Base-by-base conservation (phyloP, 2,113 vertebrate species). In the Sminthopsis crassicaudata region DNA sequence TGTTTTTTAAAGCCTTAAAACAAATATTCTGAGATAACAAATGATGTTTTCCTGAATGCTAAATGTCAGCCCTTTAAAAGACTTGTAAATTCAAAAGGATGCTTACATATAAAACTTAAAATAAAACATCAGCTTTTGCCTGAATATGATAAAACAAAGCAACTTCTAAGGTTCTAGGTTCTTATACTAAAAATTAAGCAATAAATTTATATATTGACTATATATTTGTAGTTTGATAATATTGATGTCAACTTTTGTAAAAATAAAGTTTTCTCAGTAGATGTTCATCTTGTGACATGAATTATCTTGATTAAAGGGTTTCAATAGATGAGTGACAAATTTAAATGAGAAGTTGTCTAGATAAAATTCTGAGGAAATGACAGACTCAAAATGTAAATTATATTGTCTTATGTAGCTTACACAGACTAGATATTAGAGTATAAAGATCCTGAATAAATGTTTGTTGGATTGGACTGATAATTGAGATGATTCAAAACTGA, bases 1-100 rank as follows among this genome's bases (percentile, higher is more conserved):
- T 94, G 67, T 91, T 97, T 54, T 92, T 48, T 92, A 8, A 76
- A 52, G 92, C 96, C 94, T 94, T 46, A 89, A 84, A 90, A 26
- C 5, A 50, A 8, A 60, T 67, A 92, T 53, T 93, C 0, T 46
- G 22, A 90, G 54, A 76, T 36, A 92, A 90, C 3, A 60, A 84
- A 84, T n/a, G 22, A 1, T 67, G 7, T 19, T 6, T 76, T 23
- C 42, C 7, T 84, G n/a, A 84, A 42, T 42, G 16, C n/a, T 84
- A 42, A 84, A 84, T 84, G n/a, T 84, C n/a, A 23, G 19, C 60
- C 36, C 14, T 76, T 76, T 42, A 84, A 51, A 51, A 11, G 16
- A 6, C 1, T 7, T 84, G 1, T 42, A 42, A 42, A 84, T 6
- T 94, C 76, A 93, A 92, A 53, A 48, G 19, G 5, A 92, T 89